A percentile compares a stretch with the other conserved stretches of the same genome.
Evolutionary conservation across 2,888 invertebrate species (phyloP).

Genomic region (Ennomos erosarius): DNA sequence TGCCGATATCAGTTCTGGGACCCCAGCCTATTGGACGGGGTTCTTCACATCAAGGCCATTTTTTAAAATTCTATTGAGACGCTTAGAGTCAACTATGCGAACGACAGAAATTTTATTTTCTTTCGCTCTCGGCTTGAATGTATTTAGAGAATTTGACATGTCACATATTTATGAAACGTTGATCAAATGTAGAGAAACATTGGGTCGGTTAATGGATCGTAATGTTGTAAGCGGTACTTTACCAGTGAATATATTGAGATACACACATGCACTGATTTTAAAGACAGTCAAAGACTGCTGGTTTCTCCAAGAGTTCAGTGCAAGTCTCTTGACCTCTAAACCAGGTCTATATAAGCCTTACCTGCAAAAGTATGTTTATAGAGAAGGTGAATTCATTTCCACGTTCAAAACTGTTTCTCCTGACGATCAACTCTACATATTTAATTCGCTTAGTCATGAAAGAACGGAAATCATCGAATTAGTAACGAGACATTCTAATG

Average conservation of each 20-base stretch:
- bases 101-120: slow-evolving; percentile 94
- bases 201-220: slow-evolving; percentile 97
- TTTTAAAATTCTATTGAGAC: slow-evolving; percentile 92
- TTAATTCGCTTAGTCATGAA: slow-evolving; percentile 93
- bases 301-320: slow-evolving; percentile 69
- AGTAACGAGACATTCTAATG: slow-evolving; percentile 87
- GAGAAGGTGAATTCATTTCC: slow-evolving; percentile 72
- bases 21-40: slow-evolving; percentile 98
- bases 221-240: slow-evolving; percentile 99
- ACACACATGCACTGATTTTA: slow-evolving; percentile 89
- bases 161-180: slow-evolving; percentile 78
- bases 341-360: slow-evolving; percentile 88
- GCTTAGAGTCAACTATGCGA: slow-evolving; percentile 92
- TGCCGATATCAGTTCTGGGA: slow-evolving; percentile 93
- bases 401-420: slow-evolving; percentile 78
- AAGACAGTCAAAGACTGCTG: slow-evolving; percentile 68
- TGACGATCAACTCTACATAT: slow-evolving; percentile 89
- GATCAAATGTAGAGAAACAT: slow-evolving; percentile 88
- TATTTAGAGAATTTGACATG: slow-evolving; percentile 81
- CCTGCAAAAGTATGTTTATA: slow-evolving; percentile 70
- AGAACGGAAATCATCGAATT: slow-evolving; percentile 92
- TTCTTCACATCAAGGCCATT: slow-evolving; percentile 95
- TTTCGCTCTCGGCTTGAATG: slow-evolving; percentile 88
- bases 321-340: slow-evolving; percentile 88
- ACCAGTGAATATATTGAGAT: slow-evolving; percentile 93